Evolutionary conservation across 2,113 vertebrate genomes (phyloP).

Genomic region (Xiphophorus hellerii): DNA sequence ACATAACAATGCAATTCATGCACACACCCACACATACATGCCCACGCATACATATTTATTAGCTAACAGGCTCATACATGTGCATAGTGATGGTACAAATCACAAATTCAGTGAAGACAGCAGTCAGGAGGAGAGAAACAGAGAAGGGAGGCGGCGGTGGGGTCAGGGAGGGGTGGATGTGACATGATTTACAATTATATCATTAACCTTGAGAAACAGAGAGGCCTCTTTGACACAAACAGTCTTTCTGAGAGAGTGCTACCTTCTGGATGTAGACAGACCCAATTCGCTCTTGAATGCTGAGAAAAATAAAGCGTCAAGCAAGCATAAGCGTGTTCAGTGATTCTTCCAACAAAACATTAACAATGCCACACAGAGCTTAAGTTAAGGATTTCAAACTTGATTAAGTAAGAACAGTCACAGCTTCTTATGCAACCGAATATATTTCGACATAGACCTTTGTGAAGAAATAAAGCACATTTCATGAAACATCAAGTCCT

Average conservation of each 20-base stretch:
- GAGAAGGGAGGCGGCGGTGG: constrained; percentile 3
- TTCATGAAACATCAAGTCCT: no score
- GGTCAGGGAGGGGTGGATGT: constrained; percentile 48
- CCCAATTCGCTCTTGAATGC: constrained; percentile 2
- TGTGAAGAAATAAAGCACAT: neutral
- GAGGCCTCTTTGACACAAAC: constrained; percentile 59
- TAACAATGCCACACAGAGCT: neutral
- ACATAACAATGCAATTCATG: constrained; percentile 49
- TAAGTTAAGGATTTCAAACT: neutral
- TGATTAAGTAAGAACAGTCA: neutral
- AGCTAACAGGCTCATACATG: constrained; percentile 25
- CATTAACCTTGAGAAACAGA: constrained; percentile 81
- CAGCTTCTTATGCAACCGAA: neutral
- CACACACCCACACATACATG: neutral
- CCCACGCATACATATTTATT: constrained; percentile 9
- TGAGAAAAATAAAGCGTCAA: constrained; percentile 8
- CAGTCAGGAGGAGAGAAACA: constrained; percentile 19
- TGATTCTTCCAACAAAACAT: constrained; percentile 13
- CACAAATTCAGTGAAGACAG: constrained; percentile 43
- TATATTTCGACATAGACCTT: neutral
- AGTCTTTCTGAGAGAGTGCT: constrained; percentile 51
- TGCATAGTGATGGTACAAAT: constrained; percentile 33
- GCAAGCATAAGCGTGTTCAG: neutral
- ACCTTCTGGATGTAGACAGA: constrained; percentile 4
- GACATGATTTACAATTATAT: constrained; percentile 82